Evolutionary conservation across 2,888 invertebrate genomes (phyloP).

Genomic region (Drosophila subquinaria): DNA sequence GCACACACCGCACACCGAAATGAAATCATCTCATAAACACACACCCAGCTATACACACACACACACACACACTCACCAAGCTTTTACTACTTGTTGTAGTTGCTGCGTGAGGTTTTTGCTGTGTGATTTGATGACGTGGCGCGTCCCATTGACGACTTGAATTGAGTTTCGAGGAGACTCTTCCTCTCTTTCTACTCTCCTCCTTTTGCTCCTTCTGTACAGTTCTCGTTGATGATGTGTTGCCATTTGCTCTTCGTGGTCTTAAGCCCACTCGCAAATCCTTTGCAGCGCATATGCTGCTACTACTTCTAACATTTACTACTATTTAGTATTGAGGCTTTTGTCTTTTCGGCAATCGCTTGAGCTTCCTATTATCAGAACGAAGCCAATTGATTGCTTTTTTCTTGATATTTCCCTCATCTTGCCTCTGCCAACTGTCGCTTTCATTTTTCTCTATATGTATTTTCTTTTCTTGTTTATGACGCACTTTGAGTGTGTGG

Average conservation of each 20-base stretch:
- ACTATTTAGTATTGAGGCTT: conserved; percentile 50
- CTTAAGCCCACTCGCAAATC: conserved; percentile 64
- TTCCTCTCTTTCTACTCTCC: background rate
- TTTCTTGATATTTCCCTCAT: conserved; percentile 6
- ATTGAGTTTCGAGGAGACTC: conserved; percentile 44
- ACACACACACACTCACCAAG: conserved; percentile 22
- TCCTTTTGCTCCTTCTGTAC: background rate
- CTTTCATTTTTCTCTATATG: conserved; percentile 24
- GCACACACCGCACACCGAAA: conserved; percentile 49
- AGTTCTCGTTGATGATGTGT: conserved; percentile 61
- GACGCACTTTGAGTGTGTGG: conserved; percentile 56
- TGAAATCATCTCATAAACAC: conserved; percentile 71
- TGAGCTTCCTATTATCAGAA: conserved; percentile 56
- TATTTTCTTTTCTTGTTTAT: conserved; percentile 40
- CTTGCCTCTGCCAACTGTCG: conserved; percentile 59
- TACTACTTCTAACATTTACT: conserved; percentile 6
- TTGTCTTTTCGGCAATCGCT: conserved; percentile 54
- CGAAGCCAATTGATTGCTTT: conserved; percentile 57
- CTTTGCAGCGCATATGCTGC: conserved; percentile 50
- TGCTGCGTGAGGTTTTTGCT: conserved; percentile 73
- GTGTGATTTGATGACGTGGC: conserved; percentile 76
- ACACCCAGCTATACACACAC: conserved; percentile 34
- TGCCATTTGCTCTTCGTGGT: conserved; percentile 43
- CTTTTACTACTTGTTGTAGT: conserved; percentile 73
- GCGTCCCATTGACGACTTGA: conserved; percentile 49